phyloP scores from a whole-genome alignment of 2,113 vertebrate species.

The Capreolus pygargus region DNA sequence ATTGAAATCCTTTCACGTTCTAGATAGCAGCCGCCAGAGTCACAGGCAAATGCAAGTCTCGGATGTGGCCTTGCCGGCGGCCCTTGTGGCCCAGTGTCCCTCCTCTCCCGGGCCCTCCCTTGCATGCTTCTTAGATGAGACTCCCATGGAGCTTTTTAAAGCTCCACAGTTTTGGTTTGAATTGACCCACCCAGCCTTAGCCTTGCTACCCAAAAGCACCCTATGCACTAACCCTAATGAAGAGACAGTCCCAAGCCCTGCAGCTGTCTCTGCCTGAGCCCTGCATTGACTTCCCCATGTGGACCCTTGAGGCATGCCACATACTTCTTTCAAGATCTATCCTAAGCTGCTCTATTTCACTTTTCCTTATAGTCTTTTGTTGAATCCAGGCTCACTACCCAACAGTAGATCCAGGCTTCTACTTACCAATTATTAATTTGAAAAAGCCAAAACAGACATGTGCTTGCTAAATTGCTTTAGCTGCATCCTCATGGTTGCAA shows the following conservation, averaged over 20 bases:
- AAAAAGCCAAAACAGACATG: background rate
- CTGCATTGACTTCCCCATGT: accelerated
- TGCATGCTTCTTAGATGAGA: background rate
- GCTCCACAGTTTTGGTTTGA: background rate
- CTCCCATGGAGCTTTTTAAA: background rate
- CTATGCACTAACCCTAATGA: no score
- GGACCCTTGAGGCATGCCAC: background rate
- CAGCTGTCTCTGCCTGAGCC: background rate
- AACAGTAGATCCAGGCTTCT: background rate
- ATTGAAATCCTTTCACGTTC: background rate
- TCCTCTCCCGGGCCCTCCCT: background rate
- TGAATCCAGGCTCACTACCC: background rate
- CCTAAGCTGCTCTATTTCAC: background rate
- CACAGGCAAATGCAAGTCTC: background rate
- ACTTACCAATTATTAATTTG: background rate
- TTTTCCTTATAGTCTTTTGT: background rate
- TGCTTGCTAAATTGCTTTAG: background rate
- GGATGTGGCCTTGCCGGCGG: background rate
- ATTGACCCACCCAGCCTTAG: background rate
- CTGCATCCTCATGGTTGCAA: background rate
- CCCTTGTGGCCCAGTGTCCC: background rate
- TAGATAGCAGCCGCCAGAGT: background rate
- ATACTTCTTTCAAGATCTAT: background rate
- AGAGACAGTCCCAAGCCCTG: no score
- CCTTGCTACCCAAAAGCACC: background rate